These are phyloP conservation scores for Acomys russatus DNA, from an alignment of 2,797 vertebrate species.

Conservation along the genomic window DNA sequence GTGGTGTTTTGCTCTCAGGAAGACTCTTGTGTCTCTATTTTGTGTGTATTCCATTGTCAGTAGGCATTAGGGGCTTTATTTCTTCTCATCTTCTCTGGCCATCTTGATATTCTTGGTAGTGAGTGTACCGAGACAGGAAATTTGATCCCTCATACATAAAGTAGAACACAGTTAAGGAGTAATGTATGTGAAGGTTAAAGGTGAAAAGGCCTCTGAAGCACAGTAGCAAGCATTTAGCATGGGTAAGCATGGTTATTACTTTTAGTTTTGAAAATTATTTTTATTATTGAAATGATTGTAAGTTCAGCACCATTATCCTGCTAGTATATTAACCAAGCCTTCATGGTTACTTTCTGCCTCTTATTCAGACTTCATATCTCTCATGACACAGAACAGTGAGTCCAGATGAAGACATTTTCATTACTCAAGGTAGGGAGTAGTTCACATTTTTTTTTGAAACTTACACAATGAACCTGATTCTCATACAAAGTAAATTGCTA, in stretches of 20 bases:
- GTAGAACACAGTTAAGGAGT: not conserved
- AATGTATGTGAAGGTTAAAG: not conserved
- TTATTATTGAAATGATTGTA: not conserved
- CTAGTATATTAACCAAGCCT: not conserved
- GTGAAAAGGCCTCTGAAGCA: not conserved
- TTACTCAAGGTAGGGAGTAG: not conserved
- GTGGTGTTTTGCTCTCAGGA: not conserved
- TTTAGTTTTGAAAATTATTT: not conserved
- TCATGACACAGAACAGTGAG: not conserved
- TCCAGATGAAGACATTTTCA: constrained; percentile 9
- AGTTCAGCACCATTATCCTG: not conserved
- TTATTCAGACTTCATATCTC: not conserved
- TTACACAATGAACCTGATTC: not conserved
- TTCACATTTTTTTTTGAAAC: not conserved
- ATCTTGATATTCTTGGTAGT: not conserved
- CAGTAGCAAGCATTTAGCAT: not conserved
- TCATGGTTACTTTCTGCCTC: not conserved
- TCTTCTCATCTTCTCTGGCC: not conserved
- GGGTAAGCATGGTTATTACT: not conserved
- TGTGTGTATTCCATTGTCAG: not conserved
- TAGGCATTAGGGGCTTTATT: not conserved
- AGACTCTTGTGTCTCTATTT: not conserved
- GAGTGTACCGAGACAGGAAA: not conserved
- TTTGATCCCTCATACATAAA: not conserved
- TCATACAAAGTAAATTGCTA: not conserved